Percentiles rank a stretch among this genome's conserved stretches.
These are phyloP conservation scores for Agonopterix heracliana DNA, from an alignment of 2,888 invertebrate genomes.

Conservation along the genomic window DNA sequence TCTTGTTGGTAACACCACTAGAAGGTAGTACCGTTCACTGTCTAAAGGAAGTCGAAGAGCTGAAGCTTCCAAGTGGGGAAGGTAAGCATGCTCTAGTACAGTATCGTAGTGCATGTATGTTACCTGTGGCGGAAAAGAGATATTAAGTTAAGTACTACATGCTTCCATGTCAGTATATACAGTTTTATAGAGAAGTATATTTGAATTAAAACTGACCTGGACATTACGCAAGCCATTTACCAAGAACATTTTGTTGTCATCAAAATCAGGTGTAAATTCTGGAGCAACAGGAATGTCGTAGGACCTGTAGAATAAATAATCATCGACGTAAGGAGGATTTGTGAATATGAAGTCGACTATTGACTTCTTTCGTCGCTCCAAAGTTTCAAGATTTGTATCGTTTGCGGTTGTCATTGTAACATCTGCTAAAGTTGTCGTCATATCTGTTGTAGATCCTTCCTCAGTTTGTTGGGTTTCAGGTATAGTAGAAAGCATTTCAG, in stretches of 20 bases:
- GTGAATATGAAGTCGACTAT: conserved; percentile 61
- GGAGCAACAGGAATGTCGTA: conserved; percentile 34
- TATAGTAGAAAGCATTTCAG: conserved; percentile 7
- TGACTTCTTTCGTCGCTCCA: conserved; percentile 57
- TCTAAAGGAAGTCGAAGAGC: conserved; percentile 87
- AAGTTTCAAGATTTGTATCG: conserved; percentile 44
- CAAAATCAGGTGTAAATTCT: conserved; percentile 19
- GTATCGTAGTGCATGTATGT: conserved; percentile 86
- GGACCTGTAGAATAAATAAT: conserved; percentile 53
- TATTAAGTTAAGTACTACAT: too few relatives aligned
- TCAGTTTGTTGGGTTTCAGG: conserved; percentile 7
- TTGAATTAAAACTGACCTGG: conserved; percentile 37
- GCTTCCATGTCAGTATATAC: too few relatives aligned
- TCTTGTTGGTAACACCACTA: conserved; percentile 82
- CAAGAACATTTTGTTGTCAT: conserved; percentile 50
- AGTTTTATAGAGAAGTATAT: too few relatives aligned
- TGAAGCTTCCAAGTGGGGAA: conserved; percentile 82
- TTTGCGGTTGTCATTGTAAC: conserved; percentile 19
- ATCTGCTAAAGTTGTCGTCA: conserved; percentile 12
- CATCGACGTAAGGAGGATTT: conserved; percentile 54
- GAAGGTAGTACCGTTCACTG: conserved; percentile 85
- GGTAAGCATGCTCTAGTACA: conserved; percentile 84
- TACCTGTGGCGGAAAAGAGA: conserved; percentile 47
- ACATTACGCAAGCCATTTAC: conserved; percentile 62
- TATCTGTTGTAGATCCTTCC: conserved; percentile 5